Percentiles rank a stretch among this genome's conserved stretches.
Conservation (phyloP, 2,888 invertebrate species). For the Zele albiditarsus region DNA sequence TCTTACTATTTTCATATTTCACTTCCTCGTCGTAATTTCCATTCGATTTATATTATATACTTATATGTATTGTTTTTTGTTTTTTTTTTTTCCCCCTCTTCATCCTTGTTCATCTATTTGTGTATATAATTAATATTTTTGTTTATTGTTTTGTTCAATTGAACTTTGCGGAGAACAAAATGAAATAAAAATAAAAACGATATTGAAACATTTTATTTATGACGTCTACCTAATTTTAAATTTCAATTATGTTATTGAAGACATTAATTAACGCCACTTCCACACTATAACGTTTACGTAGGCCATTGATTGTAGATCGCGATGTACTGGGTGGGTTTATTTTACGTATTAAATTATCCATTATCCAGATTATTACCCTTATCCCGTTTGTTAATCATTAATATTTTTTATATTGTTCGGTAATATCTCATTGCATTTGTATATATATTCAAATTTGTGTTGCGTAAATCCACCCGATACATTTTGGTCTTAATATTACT, state of each 20-base stretch:
- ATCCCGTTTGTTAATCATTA: constrained; percentile 27
- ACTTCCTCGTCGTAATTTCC: no score
- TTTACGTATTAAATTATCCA: constrained; percentile 44
- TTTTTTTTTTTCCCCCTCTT: not conserved
- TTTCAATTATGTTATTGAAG: constrained; percentile 55
- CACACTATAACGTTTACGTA: constrained; percentile 58
- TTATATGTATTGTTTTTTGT: not conserved
- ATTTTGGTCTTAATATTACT: constrained; percentile 50
- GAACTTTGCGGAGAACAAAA: constrained; percentile 6
- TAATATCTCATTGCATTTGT: constrained; percentile 15
- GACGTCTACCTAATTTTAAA: constrained; percentile 46
- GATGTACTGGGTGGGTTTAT: constrained; percentile 47
- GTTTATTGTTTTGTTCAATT: not conserved
- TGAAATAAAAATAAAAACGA: constrained; percentile 17
- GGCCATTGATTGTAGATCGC: constrained; percentile 63
- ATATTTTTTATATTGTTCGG: constrained; percentile 27
- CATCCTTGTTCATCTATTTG: not conserved
- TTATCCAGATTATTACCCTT: constrained; percentile 33
- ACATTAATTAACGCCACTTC: constrained; percentile 59
- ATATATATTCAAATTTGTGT: constrained; percentile 15
- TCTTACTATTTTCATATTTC: not conserved
- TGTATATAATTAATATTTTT: constrained; percentile 14
- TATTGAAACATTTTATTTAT: constrained; percentile 37
- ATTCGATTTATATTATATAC: no score
- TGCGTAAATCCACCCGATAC: constrained; percentile 47